phyloP scores from a whole-genome alignment of 2,797 vertebrate genomes.

The Sebastes trivittatus region DNA sequence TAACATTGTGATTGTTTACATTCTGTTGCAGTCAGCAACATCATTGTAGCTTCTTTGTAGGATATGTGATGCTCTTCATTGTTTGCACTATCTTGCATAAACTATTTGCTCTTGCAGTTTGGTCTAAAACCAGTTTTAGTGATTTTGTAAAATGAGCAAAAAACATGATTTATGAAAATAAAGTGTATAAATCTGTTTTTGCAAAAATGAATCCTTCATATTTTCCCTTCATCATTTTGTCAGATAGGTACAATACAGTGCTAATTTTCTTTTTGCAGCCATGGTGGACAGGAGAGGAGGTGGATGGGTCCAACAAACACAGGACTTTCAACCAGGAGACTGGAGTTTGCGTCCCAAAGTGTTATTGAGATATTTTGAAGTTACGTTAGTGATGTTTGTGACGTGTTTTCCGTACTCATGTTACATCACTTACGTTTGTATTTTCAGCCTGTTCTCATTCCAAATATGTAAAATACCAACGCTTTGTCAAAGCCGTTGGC shows the following conservation, averaged over 20 bases:
- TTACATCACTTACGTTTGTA: too few relatives aligned
- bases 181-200: not conserved
- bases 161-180: too few relatives aligned
- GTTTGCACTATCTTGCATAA: not conserved
- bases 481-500: too few relatives aligned
- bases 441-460: too few relatives aligned
- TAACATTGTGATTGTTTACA: not conserved
- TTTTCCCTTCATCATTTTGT: not conserved
- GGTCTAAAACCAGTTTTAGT: not conserved
- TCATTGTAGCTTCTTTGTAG: not conserved
- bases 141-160: not conserved
- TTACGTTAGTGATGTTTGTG: too few relatives aligned
- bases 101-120: not conserved
- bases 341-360: too few relatives aligned
- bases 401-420: too few relatives aligned
- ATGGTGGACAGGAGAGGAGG: too few relatives aligned
- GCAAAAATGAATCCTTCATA: too few relatives aligned
- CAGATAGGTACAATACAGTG: not conserved
- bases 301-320: too few relatives aligned
- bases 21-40: not conserved
- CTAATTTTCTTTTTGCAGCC: not conserved
- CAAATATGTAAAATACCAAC: rapidly evolving
- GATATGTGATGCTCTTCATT: not conserved
- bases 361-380: too few relatives aligned
- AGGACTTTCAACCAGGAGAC: too few relatives aligned